Evolutionary conservation across 1,140 invertebrate genomes (phyloP), one percentile per base, ranked within the genome.

Genomic region (Drosophila nigromelanica): DNA sequence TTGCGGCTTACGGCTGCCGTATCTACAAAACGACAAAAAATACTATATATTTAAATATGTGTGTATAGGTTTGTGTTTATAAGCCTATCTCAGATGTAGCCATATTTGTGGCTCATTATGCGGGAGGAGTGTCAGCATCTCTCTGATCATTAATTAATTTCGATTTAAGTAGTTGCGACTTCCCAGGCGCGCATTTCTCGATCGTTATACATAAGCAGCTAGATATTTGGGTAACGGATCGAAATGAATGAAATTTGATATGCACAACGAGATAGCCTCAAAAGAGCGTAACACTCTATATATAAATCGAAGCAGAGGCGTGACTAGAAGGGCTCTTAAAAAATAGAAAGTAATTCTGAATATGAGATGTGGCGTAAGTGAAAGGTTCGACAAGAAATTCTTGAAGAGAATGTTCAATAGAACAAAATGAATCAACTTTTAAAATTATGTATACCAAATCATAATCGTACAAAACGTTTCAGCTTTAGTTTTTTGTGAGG

Each of bases 181-280:
- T 71, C 64, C 56, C 69, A 67, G 33, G 58, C 73, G 54, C 72
- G 61, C 73, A 74, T 56, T 59, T 56, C 64, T 63, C 63, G 75
- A 74, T 58, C 73, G 56, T 69, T 80, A 68, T 64, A 72, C 64
- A 82, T 58, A 66, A 55, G 42, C 43, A 50, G 58, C 58, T 35
- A 15, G 40, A 80, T 71, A 70, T 68, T 54, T 50, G 48, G 68
- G 52, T 89, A 89, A 89, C 83, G 83, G 85, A 80, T 80, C 66
- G 60, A 73, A 82, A 70, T 89, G 73, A 89, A 89, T 89, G 83
- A 89, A 89, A 89, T 89, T 89, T 89, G 83, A 89, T 89, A 89
- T 89, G 85, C 83, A 83, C 73, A 80, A 83, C 69, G 54, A 79
- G 83, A 87, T 87, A 89, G 83, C 70, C 59, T 40, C 69, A 78